phyloP scores from a whole-genome alignment of 2,888 invertebrate species.

The Diplolepis rosae region DNA sequence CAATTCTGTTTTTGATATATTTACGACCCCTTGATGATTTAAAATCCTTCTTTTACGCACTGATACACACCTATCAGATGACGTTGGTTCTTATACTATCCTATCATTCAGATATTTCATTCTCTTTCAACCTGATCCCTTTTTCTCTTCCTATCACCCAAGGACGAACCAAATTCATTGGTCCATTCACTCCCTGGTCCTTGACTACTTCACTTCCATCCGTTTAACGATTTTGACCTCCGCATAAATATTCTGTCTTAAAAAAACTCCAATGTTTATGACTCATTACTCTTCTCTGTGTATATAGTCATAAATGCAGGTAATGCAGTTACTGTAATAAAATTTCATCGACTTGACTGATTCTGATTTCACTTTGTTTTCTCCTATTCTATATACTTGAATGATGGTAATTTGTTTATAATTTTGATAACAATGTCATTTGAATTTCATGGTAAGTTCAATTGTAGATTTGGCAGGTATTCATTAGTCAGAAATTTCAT shows the following conservation, averaged over 20 bases:
- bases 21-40: slow-evolving; percentile 49
- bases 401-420: too few relatives aligned
- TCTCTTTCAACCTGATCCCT: not conserved
- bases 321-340: not conserved
- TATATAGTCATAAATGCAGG: not conserved
- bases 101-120: not conserved
- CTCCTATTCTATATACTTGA: too few relatives aligned
- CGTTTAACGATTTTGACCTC: not conserved
- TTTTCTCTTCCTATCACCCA: not conserved
- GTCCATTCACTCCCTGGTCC: not conserved
- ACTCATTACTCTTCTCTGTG: not conserved
- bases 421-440: too few relatives aligned
- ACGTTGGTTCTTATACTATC: not conserved
- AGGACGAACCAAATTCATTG: not conserved
- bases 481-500: too few relatives aligned
- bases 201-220: not conserved
- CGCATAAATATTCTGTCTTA: not conserved
- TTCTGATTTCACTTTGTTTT: not conserved
- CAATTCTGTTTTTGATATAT: slow-evolving; percentile 47
- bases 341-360: not conserved
- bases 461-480: too few relatives aligned
- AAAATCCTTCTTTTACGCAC: slow-evolving; percentile 41
- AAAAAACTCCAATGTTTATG: not conserved
- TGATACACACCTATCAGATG: slow-evolving; percentile 25
- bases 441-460: too few relatives aligned